These are phyloP conservation scores for Bhutanitis thaidina DNA, from an alignment of 2,888 invertebrate genomes.

Conservation along the genomic window DNA sequence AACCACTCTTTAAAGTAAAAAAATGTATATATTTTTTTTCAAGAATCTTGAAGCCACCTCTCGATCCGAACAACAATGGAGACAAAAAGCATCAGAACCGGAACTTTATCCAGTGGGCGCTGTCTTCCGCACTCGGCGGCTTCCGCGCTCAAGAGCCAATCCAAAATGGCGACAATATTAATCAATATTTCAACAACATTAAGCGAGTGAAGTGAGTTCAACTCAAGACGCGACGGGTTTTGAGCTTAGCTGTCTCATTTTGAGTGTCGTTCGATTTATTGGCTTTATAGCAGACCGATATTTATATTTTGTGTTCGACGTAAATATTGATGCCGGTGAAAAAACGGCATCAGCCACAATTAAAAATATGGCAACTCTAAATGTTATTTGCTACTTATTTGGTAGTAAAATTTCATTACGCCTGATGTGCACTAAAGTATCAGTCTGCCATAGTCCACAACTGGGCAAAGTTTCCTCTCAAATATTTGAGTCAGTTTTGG, in stretches of 20 bases:
- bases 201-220: constrained; percentile 48
- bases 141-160: constrained; percentile 60
- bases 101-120: constrained; percentile 54
- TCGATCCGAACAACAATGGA: constrained; percentile 51
- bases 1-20: constrained; percentile 18
- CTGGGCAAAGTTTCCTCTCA: no score
- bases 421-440: no score
- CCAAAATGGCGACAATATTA: constrained; percentile 78
- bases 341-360: no score
- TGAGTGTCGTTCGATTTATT: constrained; percentile 3
- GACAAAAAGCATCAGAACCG: constrained; percentile 56
- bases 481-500: no score
- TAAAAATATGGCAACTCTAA: no score
- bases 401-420: no score
- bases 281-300: neutral
- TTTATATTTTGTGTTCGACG: neutral
- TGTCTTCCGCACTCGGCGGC: constrained; percentile 46
- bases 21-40: constrained; percentile 27
- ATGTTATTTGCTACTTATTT: no score
- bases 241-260: constrained; percentile 33
- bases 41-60: constrained; percentile 29
- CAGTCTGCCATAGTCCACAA: no score
- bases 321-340: neutral
- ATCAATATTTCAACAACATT: constrained; percentile 81
- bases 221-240: constrained; percentile 60